phyloP scores from a whole-genome alignment of 2,888 invertebrate species.

The Belgica antarctica region DNA sequence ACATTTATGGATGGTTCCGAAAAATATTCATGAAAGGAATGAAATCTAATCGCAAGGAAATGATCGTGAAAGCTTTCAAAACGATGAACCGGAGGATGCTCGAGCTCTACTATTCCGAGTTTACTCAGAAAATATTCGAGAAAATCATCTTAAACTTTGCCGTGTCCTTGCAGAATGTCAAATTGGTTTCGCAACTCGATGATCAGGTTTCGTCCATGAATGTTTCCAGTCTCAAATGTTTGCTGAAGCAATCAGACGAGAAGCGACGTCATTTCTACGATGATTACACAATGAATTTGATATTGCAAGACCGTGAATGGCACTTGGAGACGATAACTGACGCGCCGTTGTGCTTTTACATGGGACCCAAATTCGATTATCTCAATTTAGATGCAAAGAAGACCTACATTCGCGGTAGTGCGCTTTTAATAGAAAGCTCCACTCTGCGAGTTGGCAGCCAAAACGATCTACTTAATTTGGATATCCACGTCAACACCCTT shows the following conservation, averaged over 20 bases:
- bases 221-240: background rate
- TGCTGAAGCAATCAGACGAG: slow-evolving; percentile 11
- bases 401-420: slow-evolving; percentile 25
- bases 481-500: slow-evolving; percentile 1
- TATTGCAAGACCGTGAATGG: slow-evolving; percentile 29
- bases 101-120: slow-evolving; percentile 31
- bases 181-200: background rate
- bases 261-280: background rate
- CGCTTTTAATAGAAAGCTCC: slow-evolving; percentile 1
- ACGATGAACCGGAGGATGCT: background rate
- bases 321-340: background rate
- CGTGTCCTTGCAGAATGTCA: background rate
- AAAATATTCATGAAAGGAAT: slow-evolving; percentile 32
- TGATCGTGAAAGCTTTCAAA: slow-evolving; percentile 27
- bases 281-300: slow-evolving; percentile 36
- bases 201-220: slow-evolving; percentile 32
- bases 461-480: background rate
- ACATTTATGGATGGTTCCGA: slow-evolving; percentile 38
- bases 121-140: slow-evolving; percentile 5
- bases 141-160: background rate
- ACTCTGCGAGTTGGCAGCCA: background rate
- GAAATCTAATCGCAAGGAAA: slow-evolving; percentile 36
- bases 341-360: slow-evolving; percentile 27
- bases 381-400: background rate
- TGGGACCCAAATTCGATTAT: slow-evolving; percentile 27